Evolutionary conservation across 2,797 vertebrate genomes (phyloP), one percentile per base, ranked within the genome.

Genomic region (Esox lucius): DNA sequence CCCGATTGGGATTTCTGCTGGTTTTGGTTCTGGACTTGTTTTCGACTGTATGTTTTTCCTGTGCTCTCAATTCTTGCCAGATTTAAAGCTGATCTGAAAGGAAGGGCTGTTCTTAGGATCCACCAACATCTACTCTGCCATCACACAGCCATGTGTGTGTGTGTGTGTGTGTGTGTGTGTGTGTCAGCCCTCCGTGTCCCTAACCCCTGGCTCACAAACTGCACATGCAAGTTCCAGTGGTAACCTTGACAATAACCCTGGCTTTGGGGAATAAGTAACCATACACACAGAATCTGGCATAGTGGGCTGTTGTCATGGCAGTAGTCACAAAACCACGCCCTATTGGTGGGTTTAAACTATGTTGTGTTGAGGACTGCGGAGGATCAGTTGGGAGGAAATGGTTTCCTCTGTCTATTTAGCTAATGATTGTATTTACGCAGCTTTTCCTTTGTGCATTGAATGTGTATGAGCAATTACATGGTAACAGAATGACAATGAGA

Each of bases 211-310:
- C 51, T 59, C 35, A 53, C 15, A 28, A 61, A 33, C 53, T 5
- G 19, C 13, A 22, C 31, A 39, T 35, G 28, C n/a, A 56, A 56
- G 49, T 35, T 71, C 24, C 68, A 56, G 31, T 35, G 49, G 33
- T 61, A 62, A 72, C 71, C 71, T 72, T 72, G 71, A 62, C 56
- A 35, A 62, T 72, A 12, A 16, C 53, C 35, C 53, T 62, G 56
- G 71, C 71, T 24, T 62, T 17, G 39, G 56, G 53, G 19, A n/a
- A 19, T 11, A 22, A 11, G 19, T 24, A 4, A 16, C 7, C 26
- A 17, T 70, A 71, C 70, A 39, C 51, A 59, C 59, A 46, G 33
- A 7, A 16, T 56, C 51, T 31, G 15, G 12, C 11, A 17, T 49
- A 56, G 9, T 9, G 9, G 64, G 62, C 62, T n/a, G 28, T 67